These are phyloP conservation scores for Alviniconcha strummeri DNA, from an alignment of 2,888 invertebrate genomes.

Conservation along the genomic window DNA sequence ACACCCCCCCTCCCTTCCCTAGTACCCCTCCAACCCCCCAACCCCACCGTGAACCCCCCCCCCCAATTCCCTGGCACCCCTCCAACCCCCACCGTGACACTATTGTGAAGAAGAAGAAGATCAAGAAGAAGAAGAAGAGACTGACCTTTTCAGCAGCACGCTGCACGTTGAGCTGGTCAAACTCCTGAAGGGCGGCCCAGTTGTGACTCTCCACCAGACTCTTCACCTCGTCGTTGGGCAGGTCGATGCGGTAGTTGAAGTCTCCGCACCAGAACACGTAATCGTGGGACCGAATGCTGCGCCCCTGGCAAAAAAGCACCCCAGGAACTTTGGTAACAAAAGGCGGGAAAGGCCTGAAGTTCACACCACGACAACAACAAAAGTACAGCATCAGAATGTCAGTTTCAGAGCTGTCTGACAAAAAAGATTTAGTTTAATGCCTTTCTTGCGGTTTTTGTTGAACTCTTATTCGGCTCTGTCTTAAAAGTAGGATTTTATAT, in stretches of 20 bases:
- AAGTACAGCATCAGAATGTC: too few relatives aligned
- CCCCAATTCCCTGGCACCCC: too few relatives aligned
- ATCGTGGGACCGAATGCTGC: slow-evolving; percentile 91
- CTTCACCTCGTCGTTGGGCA: slow-evolving; percentile 95
- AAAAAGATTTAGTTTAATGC: too few relatives aligned
- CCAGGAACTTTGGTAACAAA: background rate
- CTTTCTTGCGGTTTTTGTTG: too few relatives aligned
- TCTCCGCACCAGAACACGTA: slow-evolving; percentile 99
- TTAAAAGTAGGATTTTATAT: too few relatives aligned
- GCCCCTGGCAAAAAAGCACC: slow-evolving; percentile 30
- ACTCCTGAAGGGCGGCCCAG: slow-evolving; percentile 84
- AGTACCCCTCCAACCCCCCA: too few relatives aligned
- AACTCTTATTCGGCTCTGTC: too few relatives aligned
- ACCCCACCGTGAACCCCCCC: too few relatives aligned
- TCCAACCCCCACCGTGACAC: too few relatives aligned
- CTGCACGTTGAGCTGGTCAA: slow-evolving; percentile 87
- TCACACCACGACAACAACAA: background rate
- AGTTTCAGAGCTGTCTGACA: too few relatives aligned
- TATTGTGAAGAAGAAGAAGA: too few relatives aligned
- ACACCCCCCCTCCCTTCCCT: too few relatives aligned
- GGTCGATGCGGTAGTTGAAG: slow-evolving; percentile 97
- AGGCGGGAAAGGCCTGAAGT: background rate
- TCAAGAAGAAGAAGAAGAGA: background rate
- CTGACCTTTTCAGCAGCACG: slow-evolving; percentile 69
- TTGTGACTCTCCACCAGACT: slow-evolving; percentile 86